phyloP scores from a whole-genome alignment of 2,797 vertebrate genomes.

The Pseudochirops cupreus region DNA sequence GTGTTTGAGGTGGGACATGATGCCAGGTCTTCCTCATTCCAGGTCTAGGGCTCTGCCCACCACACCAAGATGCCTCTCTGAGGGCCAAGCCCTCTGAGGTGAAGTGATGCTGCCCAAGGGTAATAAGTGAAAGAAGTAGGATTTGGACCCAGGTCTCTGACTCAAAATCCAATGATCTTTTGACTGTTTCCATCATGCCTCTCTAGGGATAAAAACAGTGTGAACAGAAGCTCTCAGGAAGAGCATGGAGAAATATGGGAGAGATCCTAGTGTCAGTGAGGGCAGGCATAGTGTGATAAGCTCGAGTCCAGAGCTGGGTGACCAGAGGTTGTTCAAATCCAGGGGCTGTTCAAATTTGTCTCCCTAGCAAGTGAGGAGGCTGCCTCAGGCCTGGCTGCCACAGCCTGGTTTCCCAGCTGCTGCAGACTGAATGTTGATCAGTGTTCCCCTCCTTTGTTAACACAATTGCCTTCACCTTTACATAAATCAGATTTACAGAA shows the following conservation, averaged over 20 bases:
- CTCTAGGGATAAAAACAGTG: background rate
- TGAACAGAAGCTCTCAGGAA: background rate
- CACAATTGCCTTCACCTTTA: slow-evolving; percentile 80
- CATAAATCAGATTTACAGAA: slow-evolving; percentile 84
- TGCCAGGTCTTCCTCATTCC: background rate
- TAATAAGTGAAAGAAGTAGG: background rate
- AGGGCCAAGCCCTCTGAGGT: background rate
- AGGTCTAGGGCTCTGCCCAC: background rate
- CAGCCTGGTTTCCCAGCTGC: background rate
- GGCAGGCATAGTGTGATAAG: background rate
- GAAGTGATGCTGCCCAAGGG: background rate
- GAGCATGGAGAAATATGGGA: background rate
- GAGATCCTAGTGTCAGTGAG: background rate
- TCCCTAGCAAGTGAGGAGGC: background rate
- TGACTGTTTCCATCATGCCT: background rate
- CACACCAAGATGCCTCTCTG: background rate
- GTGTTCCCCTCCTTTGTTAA: slow-evolving; percentile 74
- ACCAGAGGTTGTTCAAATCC: background rate
- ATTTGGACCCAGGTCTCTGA: background rate
- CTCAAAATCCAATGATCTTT: background rate
- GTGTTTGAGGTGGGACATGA: background rate
- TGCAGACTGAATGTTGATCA: slow-evolving; percentile 54
- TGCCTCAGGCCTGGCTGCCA: background rate
- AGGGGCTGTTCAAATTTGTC: background rate
- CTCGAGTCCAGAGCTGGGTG: background rate